Evolutionary conservation across 2,797 vertebrate genomes (phyloP), one percentile per base, ranked within the genome.

Genomic region (Dendrocincla fuliginosa): DNA sequence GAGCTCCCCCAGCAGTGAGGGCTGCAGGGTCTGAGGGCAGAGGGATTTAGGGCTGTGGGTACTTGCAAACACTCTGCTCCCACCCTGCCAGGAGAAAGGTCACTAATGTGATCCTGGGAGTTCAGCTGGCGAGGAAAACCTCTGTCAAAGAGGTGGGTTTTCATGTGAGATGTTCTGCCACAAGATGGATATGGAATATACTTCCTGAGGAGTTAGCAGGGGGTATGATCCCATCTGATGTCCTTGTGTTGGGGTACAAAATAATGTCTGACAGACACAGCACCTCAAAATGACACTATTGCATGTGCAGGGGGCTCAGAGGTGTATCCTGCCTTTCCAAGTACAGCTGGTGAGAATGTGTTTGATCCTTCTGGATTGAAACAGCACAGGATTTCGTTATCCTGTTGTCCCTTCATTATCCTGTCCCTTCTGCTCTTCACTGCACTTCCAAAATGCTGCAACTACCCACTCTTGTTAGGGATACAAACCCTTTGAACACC

Each of bases 121-220:
- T 15, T 44, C 59, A 52, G 70, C 32, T 79, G 44, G 4, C 0
- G 0, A 44, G 44, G 16, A 70, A 76, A 70, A 8, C 30, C 60
- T 60, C 4, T 25, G 8, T 2, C 14, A 5, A 1, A 56, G 22
- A 61, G 70, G 13, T 4, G 53, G 32, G 16, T 71, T 85, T 60
- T 68, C 59, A 37, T 32, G 4, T 5, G 53, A 41, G 14, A 7
- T 22, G 5, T 6, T 19, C 25, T 67, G 60, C 85, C 64, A 17
- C 76, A 23, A 28, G 1, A 0, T 2, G 13, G 50, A 6, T 7
- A n/a, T 24, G 0, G 8, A 71, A 41, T 24, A 5, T 1, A 5
- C 32, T 37, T 19, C 44, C 60, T 27, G 7, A 28, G 49, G 49
- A 93, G 37, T n/a, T 5, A 47, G 32, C 20, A 28, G 63, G 19